Percentiles rank a stretch among this genome's conserved stretches.
phyloP scores from a whole-genome alignment of 1,140 invertebrate species.

The Formica exsecta region DNA sequence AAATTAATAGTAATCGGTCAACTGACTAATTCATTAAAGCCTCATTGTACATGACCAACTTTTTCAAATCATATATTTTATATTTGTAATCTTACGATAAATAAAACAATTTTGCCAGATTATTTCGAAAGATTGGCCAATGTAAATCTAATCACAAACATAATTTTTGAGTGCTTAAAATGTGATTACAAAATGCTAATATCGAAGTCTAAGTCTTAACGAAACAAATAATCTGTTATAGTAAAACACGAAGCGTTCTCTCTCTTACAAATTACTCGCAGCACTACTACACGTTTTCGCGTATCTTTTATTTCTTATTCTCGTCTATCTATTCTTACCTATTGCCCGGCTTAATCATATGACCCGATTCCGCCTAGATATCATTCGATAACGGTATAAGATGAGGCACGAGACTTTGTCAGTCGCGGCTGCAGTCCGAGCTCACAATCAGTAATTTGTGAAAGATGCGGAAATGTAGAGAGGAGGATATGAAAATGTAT shows the following conservation, averaged over 20 bases:
- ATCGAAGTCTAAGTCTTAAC: neutral
- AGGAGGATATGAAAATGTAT: slow-evolving; percentile 43
- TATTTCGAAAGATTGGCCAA: neutral
- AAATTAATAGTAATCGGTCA: neutral
- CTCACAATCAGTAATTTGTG: slow-evolving; percentile 34
- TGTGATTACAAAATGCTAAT: neutral
- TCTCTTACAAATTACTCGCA: slow-evolving; percentile 24
- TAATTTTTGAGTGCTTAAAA: neutral
- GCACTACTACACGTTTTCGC: slow-evolving; percentile 44
- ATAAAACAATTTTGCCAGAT: neutral
- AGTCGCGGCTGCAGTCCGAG: slow-evolving; percentile 24
- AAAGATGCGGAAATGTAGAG: slow-evolving; percentile 58
- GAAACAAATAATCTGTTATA: slow-evolving; percentile 9
- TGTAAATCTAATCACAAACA: neutral
- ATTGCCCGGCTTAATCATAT: slow-evolving; percentile 50
- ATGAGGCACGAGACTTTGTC: slow-evolving; percentile 50
- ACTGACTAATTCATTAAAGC: neutral
- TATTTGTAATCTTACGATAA: neutral
- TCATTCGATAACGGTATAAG: slow-evolving; percentile 68
- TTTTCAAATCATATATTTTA: too few species aligned
- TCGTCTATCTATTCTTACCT: neutral
- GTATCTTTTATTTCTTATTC: neutral
- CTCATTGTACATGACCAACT: neutral
- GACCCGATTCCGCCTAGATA: slow-evolving; percentile 57
- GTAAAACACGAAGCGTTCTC: neutral